Base-by-base conservation (phyloP, 2,113 vertebrate species). In the Donacobius atricapilla region DNA sequence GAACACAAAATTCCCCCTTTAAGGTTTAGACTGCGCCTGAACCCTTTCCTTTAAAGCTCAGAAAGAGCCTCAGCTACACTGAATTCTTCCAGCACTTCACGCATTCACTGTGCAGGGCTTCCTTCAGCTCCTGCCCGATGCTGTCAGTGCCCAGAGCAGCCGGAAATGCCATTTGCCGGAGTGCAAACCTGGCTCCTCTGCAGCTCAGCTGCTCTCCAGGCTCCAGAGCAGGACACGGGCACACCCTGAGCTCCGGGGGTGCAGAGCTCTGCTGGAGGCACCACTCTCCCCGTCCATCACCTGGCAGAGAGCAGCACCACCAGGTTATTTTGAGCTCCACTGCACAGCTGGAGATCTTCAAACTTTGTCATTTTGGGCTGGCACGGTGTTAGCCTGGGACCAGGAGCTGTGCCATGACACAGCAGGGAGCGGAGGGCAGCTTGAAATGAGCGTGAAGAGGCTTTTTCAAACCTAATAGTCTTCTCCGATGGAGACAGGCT, bases 291-390 rank as follows among this genome's bases (percentile, higher is more conserved):
- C 11, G 10, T 12, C 75, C 83, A 47, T 78, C 82, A 27, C 51
- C 6, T 0, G 7, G 87, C 54, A 64, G 7, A 39, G 23, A 76
- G 39, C 70, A 77, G 58, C 64, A 50, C 7, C 2, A 28, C 42
- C 45, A 3, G 2, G 0, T 13, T 7, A 40, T 20, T 53, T 50
- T 0, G 0, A 45, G 48, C 56, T 64, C 65, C 9, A 1, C 48
- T 6, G 78, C 57, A 24, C 79, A 42, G 45, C 64, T 42, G 45
- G 65, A 40, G 40, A 31, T n/a, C 42, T 85, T 39, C 70, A 58
- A 2, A 37, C 3, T n/a, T 35, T 68, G 65, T 63, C 45, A 7
- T 35, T 71, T 42, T 18, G 40, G 57, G 63, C 20, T 54, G 70
- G 8, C 24, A 56, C 11, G 15, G 58, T 11, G 28, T 6, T 17